Conservation (phyloP, 2,888 invertebrate species). For the Pherbina coryleti region DNA sequence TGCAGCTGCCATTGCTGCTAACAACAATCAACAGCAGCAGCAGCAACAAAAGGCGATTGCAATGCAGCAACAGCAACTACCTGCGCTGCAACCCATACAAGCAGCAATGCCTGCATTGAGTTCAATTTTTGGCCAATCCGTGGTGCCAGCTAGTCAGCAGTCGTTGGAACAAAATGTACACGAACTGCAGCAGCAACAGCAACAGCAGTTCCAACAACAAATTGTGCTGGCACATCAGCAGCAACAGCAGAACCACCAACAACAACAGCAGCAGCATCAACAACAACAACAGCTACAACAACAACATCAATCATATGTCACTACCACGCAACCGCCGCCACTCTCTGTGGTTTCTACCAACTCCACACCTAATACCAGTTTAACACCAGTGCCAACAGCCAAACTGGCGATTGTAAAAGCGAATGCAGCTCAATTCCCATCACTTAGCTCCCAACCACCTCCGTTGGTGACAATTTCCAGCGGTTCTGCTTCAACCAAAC, state of each 20-base stretch:
- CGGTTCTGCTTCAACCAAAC: constrained; percentile 30
- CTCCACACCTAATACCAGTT: constrained; percentile 32
- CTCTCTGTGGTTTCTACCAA: constrained; percentile 54
- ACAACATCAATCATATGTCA: constrained; percentile 54
- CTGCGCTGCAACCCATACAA: constrained; percentile 66
- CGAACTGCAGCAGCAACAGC: constrained; percentile 52
- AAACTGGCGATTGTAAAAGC: constrained; percentile 56
- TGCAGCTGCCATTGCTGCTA: constrained; percentile 61
- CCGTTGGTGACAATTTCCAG: constrained; percentile 59
- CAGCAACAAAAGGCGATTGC: constrained; percentile 48
- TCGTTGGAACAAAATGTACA: constrained; percentile 31
- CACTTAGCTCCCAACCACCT: constrained; percentile 56
- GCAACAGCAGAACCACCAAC: constrained; percentile 59
- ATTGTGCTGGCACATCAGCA: constrained; percentile 9
- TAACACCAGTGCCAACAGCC: constrained; percentile 50
- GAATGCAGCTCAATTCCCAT: constrained; percentile 42
- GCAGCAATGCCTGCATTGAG: constrained; percentile 61
- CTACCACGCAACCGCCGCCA: constrained; percentile 63
- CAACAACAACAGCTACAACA: constrained; percentile 51
- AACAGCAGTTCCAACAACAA: constrained; percentile 44
- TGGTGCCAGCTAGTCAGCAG: constrained; percentile 50
- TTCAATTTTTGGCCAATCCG: constrained; percentile 61
- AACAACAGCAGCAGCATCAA: no score
- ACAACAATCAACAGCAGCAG: constrained; percentile 59
- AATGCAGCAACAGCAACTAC: constrained; percentile 54